phyloP scores from a whole-genome alignment of 2,113 vertebrate genomes.

The Girardinichthys multiradiatus region DNA sequence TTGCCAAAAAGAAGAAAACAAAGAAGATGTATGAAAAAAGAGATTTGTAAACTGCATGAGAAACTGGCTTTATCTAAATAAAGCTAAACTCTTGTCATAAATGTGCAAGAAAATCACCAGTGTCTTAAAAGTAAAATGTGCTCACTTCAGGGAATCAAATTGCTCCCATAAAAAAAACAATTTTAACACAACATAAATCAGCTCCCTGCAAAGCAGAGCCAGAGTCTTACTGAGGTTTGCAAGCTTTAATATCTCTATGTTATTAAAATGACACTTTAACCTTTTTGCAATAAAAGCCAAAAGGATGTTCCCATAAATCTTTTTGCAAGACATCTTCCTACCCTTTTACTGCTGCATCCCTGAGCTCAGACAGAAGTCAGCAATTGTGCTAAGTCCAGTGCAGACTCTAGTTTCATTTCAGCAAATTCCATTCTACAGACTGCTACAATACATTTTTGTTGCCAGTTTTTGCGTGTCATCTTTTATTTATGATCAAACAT shows the following conservation, averaged over 20 bases:
- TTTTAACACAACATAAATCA: conserved; percentile 31
- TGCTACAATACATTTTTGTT: conserved; percentile 19
- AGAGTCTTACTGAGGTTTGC: conserved; percentile 45
- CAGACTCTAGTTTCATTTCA: conserved; percentile 38
- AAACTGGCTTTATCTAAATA: not conserved
- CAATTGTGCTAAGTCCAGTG: conserved; percentile 21
- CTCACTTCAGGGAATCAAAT: not conserved
- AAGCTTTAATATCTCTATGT: conserved; percentile 63
- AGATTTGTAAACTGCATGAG: not conserved
- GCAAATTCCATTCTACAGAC: not conserved
- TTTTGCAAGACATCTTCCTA: conserved; percentile 30
- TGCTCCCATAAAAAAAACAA: not conserved
- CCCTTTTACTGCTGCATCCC: conserved; percentile 33
- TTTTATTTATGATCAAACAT: conserved; percentile 20
- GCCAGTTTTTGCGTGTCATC: conserved; percentile 18
- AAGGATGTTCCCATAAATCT: conserved; percentile 65
- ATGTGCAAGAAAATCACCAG: not conserved
- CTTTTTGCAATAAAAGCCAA: conserved; percentile 66
- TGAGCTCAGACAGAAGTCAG: conserved; percentile 35
- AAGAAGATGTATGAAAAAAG: not conserved
- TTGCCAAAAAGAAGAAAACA: not conserved
- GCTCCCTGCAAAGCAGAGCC: conserved; percentile 32
- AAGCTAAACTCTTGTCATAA: not conserved
- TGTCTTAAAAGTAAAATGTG: not conserved
- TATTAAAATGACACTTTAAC: conserved; percentile 74